Evolutionary conservation across 2,113 vertebrate species (phyloP), one percentile per base, ranked within the genome.

Genomic region (Castor canadensis): DNA sequence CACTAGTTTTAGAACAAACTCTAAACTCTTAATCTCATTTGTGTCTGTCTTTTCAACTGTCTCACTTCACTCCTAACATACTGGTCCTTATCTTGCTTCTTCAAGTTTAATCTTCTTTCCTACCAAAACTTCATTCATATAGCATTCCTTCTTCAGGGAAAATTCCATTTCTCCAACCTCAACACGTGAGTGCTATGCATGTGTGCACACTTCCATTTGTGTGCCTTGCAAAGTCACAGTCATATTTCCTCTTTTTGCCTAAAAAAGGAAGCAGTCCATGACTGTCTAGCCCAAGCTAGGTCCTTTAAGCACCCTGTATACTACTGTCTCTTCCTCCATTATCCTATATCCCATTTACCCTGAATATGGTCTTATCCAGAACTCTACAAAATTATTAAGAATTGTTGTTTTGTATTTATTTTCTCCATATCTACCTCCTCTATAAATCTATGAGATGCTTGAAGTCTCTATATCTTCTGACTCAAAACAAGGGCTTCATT

Each of bases 401-500:
- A 89, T 47, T 22, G 80, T 17, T 85, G 8, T 38, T 81, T 60
- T 84, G 20, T 81, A 56, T 1, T 45, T 26, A 45, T 83, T 82
- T 77, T 10, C 71, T 67, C 56, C 62, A 62, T 66, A 49, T 52
- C 56, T 89, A 9, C 2, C 45, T 92, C 20, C 30, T 1, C 10
- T 67, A 9, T 75, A 58, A 60, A 9, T 52, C 62, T 75, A 16
- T 49, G 45, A 64, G 9, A 10, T 84, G 3, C 47, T 93, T 30
- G 15, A 86, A 83, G 6, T 12, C 16, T 91, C 32, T 7, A 32
- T n/a, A 67, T 67, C 28, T 60, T 43, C 16, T 89, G 43, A 76
- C 45, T 96, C 67, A 93, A 95, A 83, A 60, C 5, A 79, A n/a
- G 43, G 24, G 2, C 1, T 75, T 85, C 43, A 47, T 71, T 49